Base-by-base conservation (phyloP, 1,140 invertebrate species). In the Anastrepha ludens region DNA sequence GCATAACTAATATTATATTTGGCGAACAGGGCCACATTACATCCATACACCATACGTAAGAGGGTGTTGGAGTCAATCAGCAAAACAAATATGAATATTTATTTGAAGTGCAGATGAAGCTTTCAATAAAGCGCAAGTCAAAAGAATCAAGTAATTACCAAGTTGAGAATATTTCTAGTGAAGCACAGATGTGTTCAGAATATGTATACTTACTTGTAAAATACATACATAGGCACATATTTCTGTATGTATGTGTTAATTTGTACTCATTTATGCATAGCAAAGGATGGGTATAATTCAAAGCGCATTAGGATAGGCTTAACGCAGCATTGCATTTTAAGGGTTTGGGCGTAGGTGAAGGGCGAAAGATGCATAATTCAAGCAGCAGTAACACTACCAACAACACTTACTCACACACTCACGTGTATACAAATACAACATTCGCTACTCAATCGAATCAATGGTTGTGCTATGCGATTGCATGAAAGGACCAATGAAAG, bases 51-150 rank as follows among this genome's bases (percentile, higher is more conserved):
- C 1, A 11, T 67, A 67, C 8, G 47, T 20, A 50, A n/a, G n/a
- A 6, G 47, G 47, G 74, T 58, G 47, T 55, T 55, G 13, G n/a
- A 81, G 74, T 81, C 74, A 81, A 81, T 81, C 74, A 81, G 11
- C 74, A 20, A 55, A 81, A 81, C 74, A 81, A 81, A 81, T 81
- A 81, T 81, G 74, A 81, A 81, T 81, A 81, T 81, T 81, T 81
- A 81, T 81, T 81, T 81, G 74, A 81, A 55, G 74, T 81, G 74
- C 74, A 50, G 74, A 81, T 81, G 74, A 81, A 55, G 47, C 74
- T 50, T 13, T 47, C 17, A n/a, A 81, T 81, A 55, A 55, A 81
- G 47, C 47, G 74, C 47, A 29, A 13, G 44, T 8, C 29, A 67
- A 67, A 62, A 67, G 47, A 7, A 81, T 29, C 17, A 81, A 81